Evolutionary conservation across 2,888 invertebrate genomes (phyloP).

Genomic region (Cylloceria caligata): DNA sequence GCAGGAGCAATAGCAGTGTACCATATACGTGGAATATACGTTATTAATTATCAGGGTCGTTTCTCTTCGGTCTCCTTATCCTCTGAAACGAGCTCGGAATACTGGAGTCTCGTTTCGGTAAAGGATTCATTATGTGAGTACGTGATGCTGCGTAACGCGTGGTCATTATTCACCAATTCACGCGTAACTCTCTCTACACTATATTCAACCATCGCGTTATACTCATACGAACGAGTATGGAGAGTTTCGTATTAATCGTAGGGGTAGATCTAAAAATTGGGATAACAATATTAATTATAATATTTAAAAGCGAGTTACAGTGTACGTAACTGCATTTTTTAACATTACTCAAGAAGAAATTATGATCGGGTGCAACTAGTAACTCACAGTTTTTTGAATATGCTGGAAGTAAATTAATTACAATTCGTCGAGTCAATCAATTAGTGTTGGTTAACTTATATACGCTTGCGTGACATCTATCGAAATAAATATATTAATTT

Average conservation of each 20-base stretch:
- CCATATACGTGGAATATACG: slow-evolving; percentile 14
- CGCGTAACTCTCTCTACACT: neutral
- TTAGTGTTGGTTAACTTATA: too few species aligned
- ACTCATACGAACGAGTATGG: neutral
- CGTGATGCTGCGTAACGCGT: slow-evolving; percentile 65
- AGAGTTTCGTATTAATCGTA: neutral
- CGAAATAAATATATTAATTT: too few species aligned
- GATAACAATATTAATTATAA: too few species aligned
- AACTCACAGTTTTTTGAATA: too few species aligned
- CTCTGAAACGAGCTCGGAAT: slow-evolving; percentile 59
- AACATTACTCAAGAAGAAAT: too few species aligned
- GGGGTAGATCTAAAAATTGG: neutral
- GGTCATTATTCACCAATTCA: slow-evolving; percentile 66
- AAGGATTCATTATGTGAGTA: slow-evolving; percentile 66
- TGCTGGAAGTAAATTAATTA: too few species aligned
- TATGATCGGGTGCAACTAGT: too few species aligned
- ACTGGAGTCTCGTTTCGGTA: slow-evolving; percentile 58
- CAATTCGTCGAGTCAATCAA: too few species aligned
- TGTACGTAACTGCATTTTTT: too few species aligned
- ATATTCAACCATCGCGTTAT: neutral
- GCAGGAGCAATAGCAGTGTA: neutral
- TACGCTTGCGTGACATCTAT: too few species aligned
- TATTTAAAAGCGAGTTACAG: too few species aligned
- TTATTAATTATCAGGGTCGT: slow-evolving; percentile 65
- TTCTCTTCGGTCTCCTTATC: slow-evolving; percentile 54